Percentiles rank a stretch among this genome's conserved stretches.
Conservation (phyloP, 2,888 invertebrate genomes). For the Apotomis betuletana region DNA sequence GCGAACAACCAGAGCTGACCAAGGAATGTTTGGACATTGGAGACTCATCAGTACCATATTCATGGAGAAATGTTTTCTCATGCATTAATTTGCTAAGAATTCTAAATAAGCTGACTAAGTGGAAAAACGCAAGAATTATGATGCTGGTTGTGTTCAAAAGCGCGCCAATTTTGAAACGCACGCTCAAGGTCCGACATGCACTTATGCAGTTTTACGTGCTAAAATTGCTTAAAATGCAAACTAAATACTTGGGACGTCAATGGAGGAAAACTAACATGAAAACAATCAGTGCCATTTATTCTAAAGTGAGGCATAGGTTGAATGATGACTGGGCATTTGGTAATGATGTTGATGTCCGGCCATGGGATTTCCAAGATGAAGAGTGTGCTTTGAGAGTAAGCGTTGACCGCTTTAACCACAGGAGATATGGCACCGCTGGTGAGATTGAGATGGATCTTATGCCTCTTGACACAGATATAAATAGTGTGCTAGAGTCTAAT, state of each 20-base stretch:
- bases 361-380: conserved; percentile 99
- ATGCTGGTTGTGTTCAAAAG: conserved; percentile 99
- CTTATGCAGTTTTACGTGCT: conserved; percentile 99
- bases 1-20: conserved; percentile 96
- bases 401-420: conserved; percentile 97
- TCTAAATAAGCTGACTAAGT: conserved; percentile 98
- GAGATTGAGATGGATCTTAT: conserved; percentile 84
- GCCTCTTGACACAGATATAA: conserved; percentile 91
- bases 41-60: conserved; percentile 90
- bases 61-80: conserved; percentile 99
- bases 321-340: conserved; percentile 99
- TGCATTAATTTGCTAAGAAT: conserved; percentile 98
- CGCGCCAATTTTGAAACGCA: conserved; percentile 98
- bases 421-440: conserved; percentile 89
- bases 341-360: conserved; percentile 98
- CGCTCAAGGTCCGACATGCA: conserved; percentile 96
- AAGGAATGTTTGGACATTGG: conserved; percentile 95
- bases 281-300: conserved; percentile 99
- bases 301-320: conserved; percentile 96
- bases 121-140: conserved; percentile 99
- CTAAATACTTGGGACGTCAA: conserved; percentile 98
- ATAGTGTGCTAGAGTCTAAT: conserved; percentile 90
- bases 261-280: conserved; percentile 99
- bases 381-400: conserved; percentile 96
- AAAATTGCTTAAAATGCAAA: conserved; percentile 99